Evolutionary conservation across 2,888 invertebrate species (phyloP), one percentile per base, ranked within the genome.

Genomic region (Drosophila setosimentum): DNA sequence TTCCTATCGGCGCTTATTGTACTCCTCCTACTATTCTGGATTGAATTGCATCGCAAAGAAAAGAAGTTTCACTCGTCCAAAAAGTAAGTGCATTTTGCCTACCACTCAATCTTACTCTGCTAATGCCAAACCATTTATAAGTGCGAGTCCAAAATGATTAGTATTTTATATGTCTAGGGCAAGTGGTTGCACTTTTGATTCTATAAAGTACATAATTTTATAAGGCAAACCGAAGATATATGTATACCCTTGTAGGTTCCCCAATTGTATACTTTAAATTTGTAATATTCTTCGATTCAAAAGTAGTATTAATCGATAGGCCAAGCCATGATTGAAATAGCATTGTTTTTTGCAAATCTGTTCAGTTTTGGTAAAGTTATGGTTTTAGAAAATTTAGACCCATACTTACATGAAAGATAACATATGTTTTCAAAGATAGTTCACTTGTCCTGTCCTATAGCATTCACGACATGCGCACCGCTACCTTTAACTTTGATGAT

Each of bases 401-500:
- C 18, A 16, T 16, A 5, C 6, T 13, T 10, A 35, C 16, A 35
- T 1, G 33, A 33, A 11, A 33, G 33, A 33, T 4, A 5, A 30
- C 30, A 16, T n/a, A 40, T n/a, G n/a, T 40, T 40, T 40, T 40
- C 2, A 45, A 21, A 21, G 13, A 24, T 45, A 7, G 16, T 45
- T 45, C 45, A 35, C 10, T 27, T 37, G 18, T 1, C 16, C 24
- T 66, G 4, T 16, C 4, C 24, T 53, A 2, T 35, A 76, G 91
- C 8, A 24, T 91, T 0, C 79, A 73, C 40, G 61, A 76, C n/a
- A 57, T 91, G 59, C 81, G 79, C 0, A 77, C 87, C 5, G 82
- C 85, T 18, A 91, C 89, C 33, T 92, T 93, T 33, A 86, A 94
- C n/a, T 84, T 83, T 42, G 91, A 92, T 62, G 94, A 95, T 79